These are phyloP conservation scores for Etia nguti DNA, from an alignment of 2,113 vertebrate genomes.

Conservation along the genomic window DNA sequence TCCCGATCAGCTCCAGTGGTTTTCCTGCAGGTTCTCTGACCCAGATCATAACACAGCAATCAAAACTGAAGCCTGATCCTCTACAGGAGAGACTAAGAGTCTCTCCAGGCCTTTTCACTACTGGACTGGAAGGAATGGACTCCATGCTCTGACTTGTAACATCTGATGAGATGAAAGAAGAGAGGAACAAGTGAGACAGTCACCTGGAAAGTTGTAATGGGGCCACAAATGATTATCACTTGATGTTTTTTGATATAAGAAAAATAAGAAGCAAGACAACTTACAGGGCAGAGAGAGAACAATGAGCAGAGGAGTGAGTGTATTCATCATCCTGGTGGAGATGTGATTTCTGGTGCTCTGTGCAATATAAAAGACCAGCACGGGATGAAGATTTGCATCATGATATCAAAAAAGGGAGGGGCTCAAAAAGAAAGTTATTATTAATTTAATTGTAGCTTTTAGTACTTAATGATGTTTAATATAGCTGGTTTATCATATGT, in stretches of 20 bases:
- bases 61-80: neutral
- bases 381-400: neutral
- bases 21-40: conserved; percentile 22
- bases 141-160: neutral
- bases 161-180: neutral
- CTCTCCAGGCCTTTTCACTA: neutral
- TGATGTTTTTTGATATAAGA: neutral
- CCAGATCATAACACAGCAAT: conserved; percentile 9
- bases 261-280: neutral
- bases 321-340: neutral
- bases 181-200: neutral
- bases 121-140: neutral
- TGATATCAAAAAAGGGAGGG: neutral
- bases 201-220: neutral
- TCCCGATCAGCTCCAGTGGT: conserved; percentile 13
- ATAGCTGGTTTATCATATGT: neutral
- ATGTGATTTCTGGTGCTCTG: neutral
- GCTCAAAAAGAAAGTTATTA: neutral
- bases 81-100: conserved; percentile 13
- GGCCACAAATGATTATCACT: neutral
- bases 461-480: neutral
- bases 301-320: neutral
- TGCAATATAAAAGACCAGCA: neutral
- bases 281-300: neutral
- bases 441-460: neutral